Conservation (phyloP, 2,888 invertebrate genomes). For the Ecdyonurus torrentis region DNA sequence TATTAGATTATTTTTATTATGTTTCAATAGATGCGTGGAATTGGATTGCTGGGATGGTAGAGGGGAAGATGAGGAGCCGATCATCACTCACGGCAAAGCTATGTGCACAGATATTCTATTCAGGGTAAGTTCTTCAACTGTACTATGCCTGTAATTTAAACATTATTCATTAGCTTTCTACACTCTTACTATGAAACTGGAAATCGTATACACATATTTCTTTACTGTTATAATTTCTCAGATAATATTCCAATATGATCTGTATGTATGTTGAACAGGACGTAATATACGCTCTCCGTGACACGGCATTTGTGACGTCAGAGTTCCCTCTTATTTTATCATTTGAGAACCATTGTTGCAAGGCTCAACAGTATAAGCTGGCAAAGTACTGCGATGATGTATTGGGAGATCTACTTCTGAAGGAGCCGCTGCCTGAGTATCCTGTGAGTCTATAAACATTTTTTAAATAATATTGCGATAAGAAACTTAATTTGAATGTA, state of each 20-base stretch:
- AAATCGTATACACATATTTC: neutral
- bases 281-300: constrained; percentile 91
- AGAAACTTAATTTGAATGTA: no score
- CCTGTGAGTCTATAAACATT: constrained; percentile 61
- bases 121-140: constrained; percentile 37
- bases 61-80: constrained; percentile 95
- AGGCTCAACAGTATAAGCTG: constrained; percentile 91
- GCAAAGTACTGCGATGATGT: constrained; percentile 99
- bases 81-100: constrained; percentile 98
- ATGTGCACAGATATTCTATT: constrained; percentile 99
- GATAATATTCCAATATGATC: no score
- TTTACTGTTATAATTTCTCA: neutral
- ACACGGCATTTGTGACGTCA: constrained; percentile 96
- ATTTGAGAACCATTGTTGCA: constrained; percentile 98
- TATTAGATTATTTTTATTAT: no score
- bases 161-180: neutral
- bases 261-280: constrained; percentile 31
- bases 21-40: constrained; percentile 96
- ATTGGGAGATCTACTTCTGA: constrained; percentile 77
- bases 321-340: constrained; percentile 95
- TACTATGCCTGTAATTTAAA: neutral
- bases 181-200: neutral
- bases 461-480: no score
- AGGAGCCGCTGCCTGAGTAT: constrained; percentile 70
- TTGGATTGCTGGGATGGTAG: constrained; percentile 99